Evolutionary conservation across 2,113 vertebrate species (phyloP), one percentile per base, ranked within the genome.

Genomic region (Amphilophus citrinellus): DNA sequence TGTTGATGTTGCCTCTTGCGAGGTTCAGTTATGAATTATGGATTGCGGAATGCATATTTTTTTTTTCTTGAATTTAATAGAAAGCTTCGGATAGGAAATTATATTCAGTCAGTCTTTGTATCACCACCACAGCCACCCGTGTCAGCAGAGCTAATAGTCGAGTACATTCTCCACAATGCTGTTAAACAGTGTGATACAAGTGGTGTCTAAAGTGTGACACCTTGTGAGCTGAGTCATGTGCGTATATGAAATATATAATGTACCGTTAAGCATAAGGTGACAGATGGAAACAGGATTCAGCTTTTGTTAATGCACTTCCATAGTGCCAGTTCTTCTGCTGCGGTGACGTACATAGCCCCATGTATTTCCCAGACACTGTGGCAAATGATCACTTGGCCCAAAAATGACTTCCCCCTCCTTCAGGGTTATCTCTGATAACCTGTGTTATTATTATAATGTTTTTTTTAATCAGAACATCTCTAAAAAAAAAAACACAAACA

Each of bases 211-310:
- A 88, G 61, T 84, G 61, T 75, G 63, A 80, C 80, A 84, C 75
- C 30, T 44, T 77, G 61, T 58, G 17, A 90, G 63, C 75, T 80
- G 71, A 90, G 61, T 81, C 18, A 57, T 88, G 66, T 73, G 58
- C 42, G 11, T 82, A 75, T 76, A 77, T 78, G 11, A 86, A 89
- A 81, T 76, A 83, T 79, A 80, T 57, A 81, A 80, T 77, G 56
- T 82, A 47, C 39, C 57, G 60, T 78, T 79, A 86, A 75, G 56
- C 78, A 88, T 79, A 86, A 91, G 83, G 84, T 84, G 89, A 73
- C 94, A 93, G 91, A 94, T 94, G 93, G 92, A 89, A 90, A 77
- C 81, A 88, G 85, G 88, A 87, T 84, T 83, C 75, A 60, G 80
- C 1, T 42, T 77, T 76, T 84, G 82, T 86, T 66, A 58, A 87